Evolutionary conservation across 2,113 vertebrate genomes (phyloP).

Genomic region (Recurvirostra avosetta): DNA sequence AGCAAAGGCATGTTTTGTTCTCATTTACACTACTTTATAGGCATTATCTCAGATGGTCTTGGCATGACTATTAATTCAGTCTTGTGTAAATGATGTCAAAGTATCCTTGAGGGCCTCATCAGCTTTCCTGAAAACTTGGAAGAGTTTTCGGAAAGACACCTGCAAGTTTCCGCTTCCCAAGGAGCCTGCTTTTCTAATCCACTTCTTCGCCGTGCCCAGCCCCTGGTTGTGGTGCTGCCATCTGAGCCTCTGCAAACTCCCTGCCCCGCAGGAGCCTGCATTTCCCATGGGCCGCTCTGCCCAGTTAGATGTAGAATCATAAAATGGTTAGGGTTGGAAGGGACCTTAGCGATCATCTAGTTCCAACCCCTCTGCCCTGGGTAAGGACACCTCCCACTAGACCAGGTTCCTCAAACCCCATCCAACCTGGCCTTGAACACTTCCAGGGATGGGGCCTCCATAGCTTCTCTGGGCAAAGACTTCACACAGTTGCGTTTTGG

Average conservation of each 20-base stretch:
- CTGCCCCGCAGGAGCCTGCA: accelerated
- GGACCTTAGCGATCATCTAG: not conserved
- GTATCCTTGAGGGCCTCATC: not conserved
- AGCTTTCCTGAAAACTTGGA: not conserved
- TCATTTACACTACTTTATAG: not conserved
- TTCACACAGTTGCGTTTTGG: too few species aligned
- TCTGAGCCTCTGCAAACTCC: not conserved
- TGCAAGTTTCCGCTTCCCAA: not conserved
- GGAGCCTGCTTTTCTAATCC: not conserved
- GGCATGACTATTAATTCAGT: not conserved
- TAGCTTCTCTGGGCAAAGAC: not conserved
- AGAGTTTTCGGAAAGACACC: not conserved
- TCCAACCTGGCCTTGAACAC: not conserved
- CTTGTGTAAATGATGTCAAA: not conserved
- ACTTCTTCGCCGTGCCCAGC: accelerated
- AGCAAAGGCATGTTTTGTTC: not conserved
- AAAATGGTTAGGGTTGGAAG: not conserved
- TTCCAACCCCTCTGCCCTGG: not conserved
- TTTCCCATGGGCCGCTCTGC: not conserved
- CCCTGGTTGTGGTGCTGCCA: accelerated
- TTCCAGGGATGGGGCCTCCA: not conserved
- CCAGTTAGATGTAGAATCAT: accelerated
- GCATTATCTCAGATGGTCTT: not conserved
- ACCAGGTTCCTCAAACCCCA: too few species aligned
- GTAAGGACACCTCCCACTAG: not conserved